phyloP scores from a whole-genome alignment of 2,113 vertebrate species.

The Notiomystis cincta region DNA sequence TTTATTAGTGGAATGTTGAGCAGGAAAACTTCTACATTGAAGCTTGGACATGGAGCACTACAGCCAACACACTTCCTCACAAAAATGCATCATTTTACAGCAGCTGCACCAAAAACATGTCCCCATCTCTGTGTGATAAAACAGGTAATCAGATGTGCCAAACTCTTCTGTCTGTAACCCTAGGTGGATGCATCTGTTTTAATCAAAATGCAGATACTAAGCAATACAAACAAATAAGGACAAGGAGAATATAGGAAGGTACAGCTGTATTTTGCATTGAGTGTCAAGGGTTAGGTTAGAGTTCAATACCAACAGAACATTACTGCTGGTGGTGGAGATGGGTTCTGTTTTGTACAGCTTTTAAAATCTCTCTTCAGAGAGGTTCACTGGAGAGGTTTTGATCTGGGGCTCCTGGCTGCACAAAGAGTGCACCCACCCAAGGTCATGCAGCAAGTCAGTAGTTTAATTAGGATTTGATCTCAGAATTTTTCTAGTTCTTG shows the following conservation, averaged over 20 bases:
- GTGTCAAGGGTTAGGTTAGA: background rate
- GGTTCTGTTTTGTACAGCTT: background rate
- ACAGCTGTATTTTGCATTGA: background rate
- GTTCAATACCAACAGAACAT: background rate
- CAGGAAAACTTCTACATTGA: background rate
- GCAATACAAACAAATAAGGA: background rate
- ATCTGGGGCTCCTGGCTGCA: background rate
- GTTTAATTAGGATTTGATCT: conserved; percentile 61
- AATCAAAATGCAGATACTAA: background rate
- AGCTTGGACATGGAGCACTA: background rate
- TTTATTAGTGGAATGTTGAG: background rate
- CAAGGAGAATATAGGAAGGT: background rate
- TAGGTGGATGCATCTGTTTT: background rate
- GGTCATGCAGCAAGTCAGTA: conserved; percentile 17
- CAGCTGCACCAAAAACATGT: background rate
- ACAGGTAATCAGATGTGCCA: background rate
- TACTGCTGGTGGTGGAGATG: background rate
- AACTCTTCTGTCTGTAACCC: background rate
- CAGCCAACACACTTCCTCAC: background rate
- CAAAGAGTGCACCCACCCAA: background rate
- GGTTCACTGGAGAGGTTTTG: conserved; percentile 3
- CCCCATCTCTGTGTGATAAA: background rate
- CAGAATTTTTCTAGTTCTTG: conserved; percentile 5
- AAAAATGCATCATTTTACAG: background rate
- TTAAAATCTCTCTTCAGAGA: conserved; percentile 14